Evolutionary conservation across 2,888 invertebrate genomes (phyloP).

Genomic region (Thera britannica): DNA sequence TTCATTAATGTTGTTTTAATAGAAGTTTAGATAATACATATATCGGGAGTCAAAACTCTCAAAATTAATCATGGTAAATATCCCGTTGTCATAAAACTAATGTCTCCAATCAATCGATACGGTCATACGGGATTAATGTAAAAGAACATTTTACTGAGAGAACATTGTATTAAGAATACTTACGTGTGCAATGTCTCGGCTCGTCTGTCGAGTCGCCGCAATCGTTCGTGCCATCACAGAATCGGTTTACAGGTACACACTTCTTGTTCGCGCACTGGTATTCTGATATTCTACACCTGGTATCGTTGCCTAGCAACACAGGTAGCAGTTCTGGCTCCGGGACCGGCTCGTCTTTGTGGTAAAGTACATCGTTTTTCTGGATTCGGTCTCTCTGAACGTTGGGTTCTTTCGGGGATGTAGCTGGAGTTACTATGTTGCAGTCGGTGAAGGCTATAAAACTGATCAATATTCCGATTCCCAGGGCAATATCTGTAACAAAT

Average conservation of each 20-base stretch:
- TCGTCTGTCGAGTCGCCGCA: constrained; percentile 93
- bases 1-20: too few species aligned
- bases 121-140: too few species aligned
- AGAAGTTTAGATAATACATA: too few species aligned
- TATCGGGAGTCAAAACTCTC: too few species aligned
- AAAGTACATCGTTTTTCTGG: constrained; percentile 48
- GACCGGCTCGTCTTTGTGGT: constrained; percentile 41
- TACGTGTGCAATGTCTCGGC: constrained; percentile 92
- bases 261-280: constrained; percentile 88
- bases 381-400: constrained; percentile 25
- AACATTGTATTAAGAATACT: constrained; percentile 68
- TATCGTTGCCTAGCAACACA: constrained; percentile 74
- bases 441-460: constrained; percentile 64
- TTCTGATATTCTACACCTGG: constrained; percentile 87
- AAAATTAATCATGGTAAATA: too few species aligned
- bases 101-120: too few species aligned
- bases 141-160: too few species aligned
- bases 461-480: constrained; percentile 57
- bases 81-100: too few species aligned
- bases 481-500: constrained; percentile 70
- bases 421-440: constrained; percentile 63
- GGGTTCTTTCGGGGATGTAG: constrained; percentile 11
- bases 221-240: constrained; percentile 91
- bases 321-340: constrained; percentile 74
- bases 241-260: constrained; percentile 89